phyloP scores from a whole-genome alignment of 1,140 invertebrate species.

The Kradibia gibbosae region DNA sequence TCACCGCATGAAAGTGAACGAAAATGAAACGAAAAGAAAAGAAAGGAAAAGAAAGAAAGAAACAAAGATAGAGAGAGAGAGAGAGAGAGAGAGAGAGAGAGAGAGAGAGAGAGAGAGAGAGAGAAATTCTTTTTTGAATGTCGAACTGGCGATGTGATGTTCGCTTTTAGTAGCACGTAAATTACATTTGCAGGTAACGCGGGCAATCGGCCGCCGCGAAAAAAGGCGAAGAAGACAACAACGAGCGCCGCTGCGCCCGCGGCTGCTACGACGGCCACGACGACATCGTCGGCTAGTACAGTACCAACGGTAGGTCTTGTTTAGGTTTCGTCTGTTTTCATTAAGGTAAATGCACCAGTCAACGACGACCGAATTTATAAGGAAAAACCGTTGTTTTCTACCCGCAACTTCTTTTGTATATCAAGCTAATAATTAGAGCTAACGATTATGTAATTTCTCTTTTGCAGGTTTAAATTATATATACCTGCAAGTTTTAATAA shows the following conservation, averaged over 20 bases:
- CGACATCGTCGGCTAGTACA: conserved; percentile 51
- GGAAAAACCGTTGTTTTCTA: conserved; percentile 8
- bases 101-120: too few species aligned
- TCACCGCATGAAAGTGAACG: background rate
- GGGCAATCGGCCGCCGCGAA: conserved; percentile 67
- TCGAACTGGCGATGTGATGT: background rate
- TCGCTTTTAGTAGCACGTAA: conserved; percentile 40
- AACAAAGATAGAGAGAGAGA: background rate
- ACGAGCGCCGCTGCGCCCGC: conserved; percentile 54
- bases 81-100: too few species aligned
- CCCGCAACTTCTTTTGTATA: background rate
- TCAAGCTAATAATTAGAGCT: background rate
- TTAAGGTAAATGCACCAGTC: conserved; percentile 23
- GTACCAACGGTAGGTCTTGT: conserved; percentile 63
- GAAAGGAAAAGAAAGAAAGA: background rate
- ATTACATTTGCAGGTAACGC: conserved; percentile 69
- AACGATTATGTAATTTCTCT: conserved; percentile 19
- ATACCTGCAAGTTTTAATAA: conserved; percentile 15
- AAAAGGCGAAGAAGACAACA: conserved; percentile 69
- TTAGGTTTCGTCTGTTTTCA: conserved; percentile 17
- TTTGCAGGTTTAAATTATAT: background rate
- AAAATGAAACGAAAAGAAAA: background rate
- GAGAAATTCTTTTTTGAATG: background rate
- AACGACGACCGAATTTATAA: conserved; percentile 24
- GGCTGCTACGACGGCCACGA: conserved; percentile 53